Evolutionary conservation across 2,113 vertebrate species (phyloP).

Genomic region (Scomber colias): DNA sequence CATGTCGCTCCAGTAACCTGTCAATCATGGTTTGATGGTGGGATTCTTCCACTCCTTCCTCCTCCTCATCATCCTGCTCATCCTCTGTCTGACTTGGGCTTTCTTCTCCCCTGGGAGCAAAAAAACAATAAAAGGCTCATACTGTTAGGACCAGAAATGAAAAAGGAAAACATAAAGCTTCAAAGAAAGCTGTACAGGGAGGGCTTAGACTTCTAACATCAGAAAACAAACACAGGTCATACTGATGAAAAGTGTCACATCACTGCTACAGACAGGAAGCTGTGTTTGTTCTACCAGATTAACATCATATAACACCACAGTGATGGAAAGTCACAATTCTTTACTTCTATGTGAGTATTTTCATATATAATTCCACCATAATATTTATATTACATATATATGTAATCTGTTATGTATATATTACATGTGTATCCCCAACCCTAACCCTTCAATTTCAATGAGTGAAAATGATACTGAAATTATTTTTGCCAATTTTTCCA

Average conservation of each 20-base stretch:
- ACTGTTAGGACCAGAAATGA: background rate
- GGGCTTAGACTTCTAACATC: too few species aligned
- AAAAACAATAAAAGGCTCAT: background rate
- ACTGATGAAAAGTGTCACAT: background rate
- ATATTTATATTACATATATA: too few species aligned
- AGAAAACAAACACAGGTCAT: too few species aligned
- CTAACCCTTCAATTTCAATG: too few species aligned
- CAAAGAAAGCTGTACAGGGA: background rate
- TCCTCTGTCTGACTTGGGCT: background rate
- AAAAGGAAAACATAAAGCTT: background rate
- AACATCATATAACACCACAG: background rate
- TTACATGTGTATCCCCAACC: too few species aligned
- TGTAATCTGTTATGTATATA: too few species aligned
- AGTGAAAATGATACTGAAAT: too few species aligned
- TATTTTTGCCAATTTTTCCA: too few species aligned
- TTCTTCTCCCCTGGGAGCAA: conserved; percentile 31
- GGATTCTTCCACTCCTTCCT: conserved; percentile 33
- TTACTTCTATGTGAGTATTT: too few species aligned
- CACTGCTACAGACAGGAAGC: background rate
- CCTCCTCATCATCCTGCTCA: conserved; percentile 25
- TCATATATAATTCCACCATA: too few species aligned
- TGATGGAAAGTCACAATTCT: too few species aligned
- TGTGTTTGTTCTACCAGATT: background rate
- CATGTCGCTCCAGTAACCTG: conserved; percentile 83
- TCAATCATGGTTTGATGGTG: conserved; percentile 55